Percentiles rank a stretch among this genome's conserved stretches.
These are phyloP conservation scores for Acinonyx jubatus DNA, from an alignment of 2,113 vertebrate genomes.

Conservation along the genomic window DNA sequence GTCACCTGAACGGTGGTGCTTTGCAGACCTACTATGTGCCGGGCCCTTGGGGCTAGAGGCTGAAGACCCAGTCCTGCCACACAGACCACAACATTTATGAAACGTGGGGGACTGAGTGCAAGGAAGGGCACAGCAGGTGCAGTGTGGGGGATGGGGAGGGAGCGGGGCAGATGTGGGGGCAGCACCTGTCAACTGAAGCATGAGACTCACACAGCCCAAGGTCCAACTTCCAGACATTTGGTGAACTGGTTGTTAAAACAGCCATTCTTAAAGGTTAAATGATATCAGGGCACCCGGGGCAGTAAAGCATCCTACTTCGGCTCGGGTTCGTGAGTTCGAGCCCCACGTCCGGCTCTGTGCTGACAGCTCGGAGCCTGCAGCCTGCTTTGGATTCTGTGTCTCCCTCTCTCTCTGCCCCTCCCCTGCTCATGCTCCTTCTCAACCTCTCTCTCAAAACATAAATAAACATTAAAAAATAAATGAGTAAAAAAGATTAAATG, in stretches of 20 bases:
- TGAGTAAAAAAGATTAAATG: background rate
- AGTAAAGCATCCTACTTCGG: no score
- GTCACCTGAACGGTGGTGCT: background rate
- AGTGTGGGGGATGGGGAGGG: accelerated
- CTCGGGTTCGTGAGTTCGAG: no score
- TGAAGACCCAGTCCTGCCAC: no score
- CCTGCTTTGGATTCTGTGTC: no score
- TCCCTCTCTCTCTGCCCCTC: no score
- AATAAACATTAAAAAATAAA: no score
- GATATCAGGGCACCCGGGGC: background rate
- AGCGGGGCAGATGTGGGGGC: accelerated
- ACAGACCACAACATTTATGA: accelerated
- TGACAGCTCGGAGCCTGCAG: no score
- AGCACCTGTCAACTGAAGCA: accelerated
- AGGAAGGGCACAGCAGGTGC: accelerated
- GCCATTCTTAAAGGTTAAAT: background rate
- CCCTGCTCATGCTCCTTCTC: no score
- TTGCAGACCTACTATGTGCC: background rate
- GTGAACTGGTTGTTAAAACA: background rate
- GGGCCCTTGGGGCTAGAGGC: background rate
- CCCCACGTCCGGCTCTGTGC: no score
- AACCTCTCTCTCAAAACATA: no score
- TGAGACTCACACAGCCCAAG: accelerated
- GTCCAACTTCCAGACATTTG: background rate
- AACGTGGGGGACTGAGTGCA: accelerated